Base-by-base conservation (phyloP, 2,113 vertebrate genomes). In the Takifugu flavidus region DNA sequence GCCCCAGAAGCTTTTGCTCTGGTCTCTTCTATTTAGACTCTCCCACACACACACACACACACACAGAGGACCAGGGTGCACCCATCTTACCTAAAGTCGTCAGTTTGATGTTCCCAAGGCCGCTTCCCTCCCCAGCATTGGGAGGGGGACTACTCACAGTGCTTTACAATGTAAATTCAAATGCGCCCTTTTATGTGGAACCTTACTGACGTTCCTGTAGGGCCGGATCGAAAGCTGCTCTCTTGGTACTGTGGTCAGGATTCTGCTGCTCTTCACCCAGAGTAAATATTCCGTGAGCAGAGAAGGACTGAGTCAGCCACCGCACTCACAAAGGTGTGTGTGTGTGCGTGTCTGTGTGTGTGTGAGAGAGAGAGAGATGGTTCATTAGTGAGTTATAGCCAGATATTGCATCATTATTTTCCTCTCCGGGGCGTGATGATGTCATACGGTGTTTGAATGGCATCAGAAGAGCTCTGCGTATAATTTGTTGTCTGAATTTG, bases 281-380 rank as follows among this genome's bases (percentile, higher is more conserved):
- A 65, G 65, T 88, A 73, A 85, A 88, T 86, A 84, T 86, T 88
- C 87, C 44, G 87, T 83, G 63, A 46, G 67, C 3, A 55, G 74
- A 74, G 66, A 67, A 82, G 55, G 49, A 79, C 60, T 8, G 53
- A 70, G 64, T 78, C 71, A 59, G 68, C 60, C 59, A 56, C 47
- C 60, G 49, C 14, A 8, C 59, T 78, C 62, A 76, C 49, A 57
- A 43, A 65, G 12, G 44, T 45, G 44, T 13, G 44, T 45, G 44
- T 45, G 44, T 45, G 45, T 47, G 45, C 5, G 45, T 46, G 45
- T 13, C 2, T 46, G 45, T 46, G 13, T 47, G 45, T 47, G 45
- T 47, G 45, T 14, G 45, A 2, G 45, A 6, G 45, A 15, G 4
- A 5, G 15, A 15, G 10, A 2, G 42, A 6, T 6, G 45, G 60